phyloP scores from a whole-genome alignment of 2,113 vertebrate species.

The Clarias macrocephalus region DNA sequence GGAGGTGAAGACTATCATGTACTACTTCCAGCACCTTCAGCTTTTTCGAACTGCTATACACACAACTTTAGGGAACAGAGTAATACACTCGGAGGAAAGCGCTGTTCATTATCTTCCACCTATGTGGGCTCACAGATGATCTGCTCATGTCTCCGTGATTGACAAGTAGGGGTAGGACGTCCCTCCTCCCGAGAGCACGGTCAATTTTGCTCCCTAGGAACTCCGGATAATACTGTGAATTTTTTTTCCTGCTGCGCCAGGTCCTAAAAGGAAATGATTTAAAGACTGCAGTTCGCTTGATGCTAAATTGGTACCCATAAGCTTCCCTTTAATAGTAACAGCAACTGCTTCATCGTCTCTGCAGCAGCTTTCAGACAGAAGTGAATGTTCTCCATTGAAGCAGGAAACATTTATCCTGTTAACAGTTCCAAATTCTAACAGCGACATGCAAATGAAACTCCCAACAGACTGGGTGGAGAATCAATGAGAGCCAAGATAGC shows the following conservation, averaged over 20 bases:
- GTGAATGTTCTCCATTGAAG: not conserved
- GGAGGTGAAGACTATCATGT: too few species aligned
- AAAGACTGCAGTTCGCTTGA: not conserved
- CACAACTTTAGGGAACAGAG: too few species aligned
- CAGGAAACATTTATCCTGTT: not conserved
- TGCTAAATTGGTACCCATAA: not conserved
- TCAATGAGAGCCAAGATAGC: slow-evolving; percentile 6
- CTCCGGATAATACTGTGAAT: not conserved
- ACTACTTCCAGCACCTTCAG: too few species aligned
- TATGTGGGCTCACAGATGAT: too few species aligned
- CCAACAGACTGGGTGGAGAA: slow-evolving; percentile 27
- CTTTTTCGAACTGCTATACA: too few species aligned
- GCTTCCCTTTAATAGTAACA: not conserved
- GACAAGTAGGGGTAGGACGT: too few species aligned
- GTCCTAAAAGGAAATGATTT: not conserved
- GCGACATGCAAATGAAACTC: slow-evolving; percentile 8
- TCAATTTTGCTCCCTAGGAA: not conserved
- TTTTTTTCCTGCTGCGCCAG: not conserved
- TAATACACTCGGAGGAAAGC: too few species aligned
- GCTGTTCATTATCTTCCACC: too few species aligned
- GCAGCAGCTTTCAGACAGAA: not conserved
- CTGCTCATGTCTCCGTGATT: too few species aligned
- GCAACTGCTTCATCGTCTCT: not conserved
- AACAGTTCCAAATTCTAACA: not conserved
- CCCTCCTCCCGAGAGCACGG: too few species aligned